Conservation (phyloP, 2,113 vertebrate genomes). For the Dicrurus megarhynchus region DNA sequence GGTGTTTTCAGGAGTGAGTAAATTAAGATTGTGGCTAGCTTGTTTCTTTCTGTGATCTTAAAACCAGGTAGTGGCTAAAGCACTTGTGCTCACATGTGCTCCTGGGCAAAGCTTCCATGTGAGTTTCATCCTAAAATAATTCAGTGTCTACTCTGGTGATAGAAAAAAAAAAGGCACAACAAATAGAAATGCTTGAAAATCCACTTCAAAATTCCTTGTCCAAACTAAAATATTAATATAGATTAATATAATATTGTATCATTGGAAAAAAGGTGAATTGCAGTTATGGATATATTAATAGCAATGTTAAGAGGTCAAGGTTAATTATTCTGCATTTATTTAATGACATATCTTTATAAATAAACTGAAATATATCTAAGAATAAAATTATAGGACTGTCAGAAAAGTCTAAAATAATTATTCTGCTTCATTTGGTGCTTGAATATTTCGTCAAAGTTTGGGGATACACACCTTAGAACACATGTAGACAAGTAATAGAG, state of each 20-base stretch:
- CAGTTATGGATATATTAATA: background rate
- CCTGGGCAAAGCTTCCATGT: background rate
- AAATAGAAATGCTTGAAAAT: background rate
- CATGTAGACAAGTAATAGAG: background rate
- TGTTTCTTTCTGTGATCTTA: background rate
- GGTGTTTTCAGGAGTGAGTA: fast-evolving
- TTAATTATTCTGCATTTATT: background rate
- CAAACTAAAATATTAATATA: background rate
- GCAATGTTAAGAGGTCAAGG: background rate
- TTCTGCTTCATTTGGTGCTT: background rate
- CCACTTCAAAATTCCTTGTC: background rate
- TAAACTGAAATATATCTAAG: background rate
- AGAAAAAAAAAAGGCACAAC: background rate
- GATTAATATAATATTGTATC: background rate
- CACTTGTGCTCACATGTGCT: background rate
- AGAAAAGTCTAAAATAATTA: background rate
- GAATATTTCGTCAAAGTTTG: background rate
- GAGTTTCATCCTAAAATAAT: background rate
- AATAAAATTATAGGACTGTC: background rate
- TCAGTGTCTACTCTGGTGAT: background rate
- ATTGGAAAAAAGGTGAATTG: background rate
- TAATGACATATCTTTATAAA: background rate
- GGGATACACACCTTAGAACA: background rate
- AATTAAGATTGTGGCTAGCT: background rate
- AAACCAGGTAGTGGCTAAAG: background rate